Base-by-base conservation (phyloP, 2,888 invertebrate genomes). In the Pollenia labialis region DNA sequence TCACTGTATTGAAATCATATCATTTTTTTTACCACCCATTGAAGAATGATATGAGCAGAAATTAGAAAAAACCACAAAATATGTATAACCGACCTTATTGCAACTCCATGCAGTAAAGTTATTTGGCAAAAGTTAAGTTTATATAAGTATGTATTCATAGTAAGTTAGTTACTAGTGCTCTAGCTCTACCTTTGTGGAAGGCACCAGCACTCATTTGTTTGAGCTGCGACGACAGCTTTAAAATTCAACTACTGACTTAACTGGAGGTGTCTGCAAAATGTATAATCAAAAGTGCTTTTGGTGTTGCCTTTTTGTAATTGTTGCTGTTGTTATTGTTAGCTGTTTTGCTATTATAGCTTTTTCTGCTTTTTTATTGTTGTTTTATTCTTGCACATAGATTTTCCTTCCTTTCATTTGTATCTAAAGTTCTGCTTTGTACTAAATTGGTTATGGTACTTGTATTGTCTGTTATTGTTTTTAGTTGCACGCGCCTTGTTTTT, bases 331-430 rank as follows among this genome's bases (percentile, higher is more conserved):
- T 23, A 3, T 2, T 23, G 23, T 23, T 23, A 23, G 2, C 23
- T 23, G 3, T 3, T 23, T 40, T 32, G 46, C 14, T 58, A 52
- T 40, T 46, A 50, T 23, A 64, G 16, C 54, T 40, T 42, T 81
- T 56, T 9, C 52, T 60, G 32, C 50, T 16, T n/a, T 62, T 46
- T 82, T 56, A 6, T 60, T 52, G 32, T 58, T 16, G 23, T 62
- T 58, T 46, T 82, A 56, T 60, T 79, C 77, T 32, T 71, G 18
- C 16, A 58, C 50, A 60, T 12, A 76, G 76, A 54, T 83, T 87
- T 87, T 84, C 84, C 87, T 87, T 84, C 84, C 87, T 87, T 87
- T 87, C 87, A 87, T 81, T 83, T 83, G 64, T 54, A 42, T 58
- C 60, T 23, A 74, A 64, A 74, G 74, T 83, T 64, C 66, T 85